Evolutionary conservation across 2,113 vertebrate genomes (phyloP), one percentile per base, ranked within the genome.

Genomic region (Patagioenas fasciata): DNA sequence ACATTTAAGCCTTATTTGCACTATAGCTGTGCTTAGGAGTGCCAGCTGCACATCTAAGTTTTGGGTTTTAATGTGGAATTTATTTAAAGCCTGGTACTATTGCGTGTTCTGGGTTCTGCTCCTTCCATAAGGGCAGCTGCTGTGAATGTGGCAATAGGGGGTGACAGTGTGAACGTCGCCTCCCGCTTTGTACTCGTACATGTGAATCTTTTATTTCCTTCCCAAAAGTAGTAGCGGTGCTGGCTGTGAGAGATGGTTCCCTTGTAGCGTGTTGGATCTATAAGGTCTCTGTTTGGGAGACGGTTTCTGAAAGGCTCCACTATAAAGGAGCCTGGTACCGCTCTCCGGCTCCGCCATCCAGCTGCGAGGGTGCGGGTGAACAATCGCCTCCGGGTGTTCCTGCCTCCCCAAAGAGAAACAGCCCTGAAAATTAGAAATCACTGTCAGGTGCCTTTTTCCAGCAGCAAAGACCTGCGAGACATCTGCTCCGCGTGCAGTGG

Each of bases 291-390:
- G 91, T 97, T 89, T 80, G 62, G 66, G 73, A 67, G 47, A 16
- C 14, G 25, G 40, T 83, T 95, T 90, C 80, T 96, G 88, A 94
- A 97, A 95, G 85, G 70, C 85, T 97, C 91, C 95, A 8, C 81
- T 81, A n/a, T 85, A 95, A 96, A 97, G 94, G 97, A 97, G 95
- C 97, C 97, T 98, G 97, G 97, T 95, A 97, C 96, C 86, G 94
- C 96, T 97, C 88, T 97, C 94, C 84, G 19, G 65, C 86, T 91
- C 65, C 26, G 54, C 87, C 93, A 73, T 86, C 81, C 96, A 97
- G 92, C 96, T 97, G 97, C 92, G 81, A 80, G 60, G 48, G 50
- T 65, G 82, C 23, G 12, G 80, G 20, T 50, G 64, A 97, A 53
- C 89, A 96, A 47, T 85, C 81, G 18, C 75, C 79, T 66, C 80